phyloP scores from a whole-genome alignment of 1,140 invertebrate genomes.

The Tetramorium alpestre region DNA sequence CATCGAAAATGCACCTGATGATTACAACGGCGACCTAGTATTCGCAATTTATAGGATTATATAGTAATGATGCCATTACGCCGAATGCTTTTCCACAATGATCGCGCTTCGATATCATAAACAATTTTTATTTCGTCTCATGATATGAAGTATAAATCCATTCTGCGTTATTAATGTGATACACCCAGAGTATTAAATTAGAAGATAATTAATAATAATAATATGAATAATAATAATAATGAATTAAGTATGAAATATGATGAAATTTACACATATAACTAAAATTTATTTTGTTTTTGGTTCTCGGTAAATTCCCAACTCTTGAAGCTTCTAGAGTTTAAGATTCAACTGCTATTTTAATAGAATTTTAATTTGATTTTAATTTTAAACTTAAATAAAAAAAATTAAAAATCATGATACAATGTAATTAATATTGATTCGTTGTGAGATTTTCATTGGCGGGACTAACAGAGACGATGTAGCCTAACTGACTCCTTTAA shows the following conservation, averaged over 20 bases:
- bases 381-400: not conserved
- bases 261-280: not conserved
- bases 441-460: not conserved
- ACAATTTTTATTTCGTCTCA: constrained; percentile 27
- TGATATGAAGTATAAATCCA: not conserved
- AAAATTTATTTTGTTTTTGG: not conserved
- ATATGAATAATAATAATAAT: not conserved
- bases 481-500: constrained; percentile 5
- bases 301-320: not conserved
- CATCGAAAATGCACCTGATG: constrained; percentile 42
- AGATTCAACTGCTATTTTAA: not conserved
- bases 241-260: not conserved
- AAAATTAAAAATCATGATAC: too few relatives aligned
- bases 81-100: constrained; percentile 11
- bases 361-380: not conserved
- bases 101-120: constrained; percentile 9
- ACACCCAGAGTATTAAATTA: not conserved
- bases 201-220: not conserved
- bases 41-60: constrained; percentile 35
- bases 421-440: not conserved
- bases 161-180: not conserved
- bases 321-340: not conserved
- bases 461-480: not conserved
- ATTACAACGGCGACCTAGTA: constrained; percentile 15
- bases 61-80: constrained; percentile 50